phyloP scores from a whole-genome alignment of 2,113 vertebrate genomes.

The Clinocottus analis region DNA sequence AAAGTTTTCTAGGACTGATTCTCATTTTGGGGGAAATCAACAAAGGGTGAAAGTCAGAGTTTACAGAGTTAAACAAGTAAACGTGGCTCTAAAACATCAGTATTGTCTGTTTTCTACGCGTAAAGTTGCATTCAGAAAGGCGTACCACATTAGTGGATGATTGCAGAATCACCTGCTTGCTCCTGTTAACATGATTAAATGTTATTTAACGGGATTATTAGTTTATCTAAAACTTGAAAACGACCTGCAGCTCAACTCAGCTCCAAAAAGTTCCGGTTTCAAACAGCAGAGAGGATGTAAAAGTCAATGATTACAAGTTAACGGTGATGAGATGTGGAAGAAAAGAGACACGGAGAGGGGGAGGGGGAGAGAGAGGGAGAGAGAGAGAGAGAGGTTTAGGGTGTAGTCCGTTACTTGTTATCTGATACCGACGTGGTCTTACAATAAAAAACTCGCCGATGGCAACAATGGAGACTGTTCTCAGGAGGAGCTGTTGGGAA shows the following conservation, averaged over 20 bases:
- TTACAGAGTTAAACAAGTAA: not conserved
- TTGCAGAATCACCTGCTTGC: not conserved
- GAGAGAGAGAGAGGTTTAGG: slow-evolving; percentile 46
- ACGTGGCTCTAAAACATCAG: not conserved
- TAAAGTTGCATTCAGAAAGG: not conserved
- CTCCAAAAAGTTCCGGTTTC: slow-evolving; percentile 31
- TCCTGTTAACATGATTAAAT: not conserved
- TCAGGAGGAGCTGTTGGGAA: not conserved
- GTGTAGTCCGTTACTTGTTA: slow-evolving; percentile 83
- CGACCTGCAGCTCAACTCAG: not conserved
- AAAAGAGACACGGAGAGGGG: slow-evolving; percentile 4
- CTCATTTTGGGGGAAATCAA: not conserved
- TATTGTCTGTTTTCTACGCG: not conserved
- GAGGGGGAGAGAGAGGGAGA: slow-evolving; percentile 2
- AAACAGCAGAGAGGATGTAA: slow-evolving; percentile 50
- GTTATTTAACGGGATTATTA: too few species aligned
- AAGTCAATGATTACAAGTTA: slow-evolving; percentile 73
- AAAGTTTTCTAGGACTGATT: not conserved
- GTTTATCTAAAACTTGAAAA: not conserved
- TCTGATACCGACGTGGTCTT: slow-evolving; percentile 70
- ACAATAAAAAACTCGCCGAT: slow-evolving; percentile 72
- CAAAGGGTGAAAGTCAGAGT: not conserved
- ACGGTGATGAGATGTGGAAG: slow-evolving; percentile 57
- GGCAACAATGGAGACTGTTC: slow-evolving; percentile 79
- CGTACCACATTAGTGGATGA: too few species aligned